Base-by-base conservation (phyloP, 2,888 invertebrate species). In the Melinopterus prodromus region DNA sequence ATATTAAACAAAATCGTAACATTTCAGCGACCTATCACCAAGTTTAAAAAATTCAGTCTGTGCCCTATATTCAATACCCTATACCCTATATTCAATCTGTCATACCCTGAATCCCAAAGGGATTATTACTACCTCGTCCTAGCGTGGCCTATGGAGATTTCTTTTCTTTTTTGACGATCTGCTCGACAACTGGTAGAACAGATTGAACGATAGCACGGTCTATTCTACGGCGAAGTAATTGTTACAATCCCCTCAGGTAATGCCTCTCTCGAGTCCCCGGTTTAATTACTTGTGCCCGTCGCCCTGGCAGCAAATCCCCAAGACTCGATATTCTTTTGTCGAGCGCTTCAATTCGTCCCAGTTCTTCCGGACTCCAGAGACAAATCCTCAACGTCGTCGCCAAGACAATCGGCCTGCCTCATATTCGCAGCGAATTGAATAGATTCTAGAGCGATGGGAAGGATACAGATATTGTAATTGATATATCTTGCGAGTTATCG, bases 311-410 rank as follows among this genome's bases (percentile, higher is more conserved):
- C 53, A 53, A 53, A 53, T 53, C 53, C 53, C 12, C 53, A 53
- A 53, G 53, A 53, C 53, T 53, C 53, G 53, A 53, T 53, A 53
- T 53, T 53, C 53, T 53, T 53, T 53, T 53, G 53, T 53, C 53
- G 53, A 53, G 53, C 12, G 53, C 53, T 53, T 53, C 5, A 2
- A 12, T 6, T 12, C 9, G 53, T 53, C 53, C 53, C 53, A 53
- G 53, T 53, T 12, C 53, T 12, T 7, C 7, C 1, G 5, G 53
- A 53, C 53, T 12, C 53, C 5, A 6, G 9, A 12, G 53, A 53
- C 53, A 53, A 53, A 53, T 53, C 53, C 53, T 53, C 53, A 12
- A 53, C 5, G 53, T 53, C 53, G 53, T 53, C 53, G 53, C 5
- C 53, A 12, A 53, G 53, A 53, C 53, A 53, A 53, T 53, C 53